Evolutionary conservation across 2,797 vertebrate species (phyloP).

Genomic region (Lagocephalus sceleratus): DNA sequence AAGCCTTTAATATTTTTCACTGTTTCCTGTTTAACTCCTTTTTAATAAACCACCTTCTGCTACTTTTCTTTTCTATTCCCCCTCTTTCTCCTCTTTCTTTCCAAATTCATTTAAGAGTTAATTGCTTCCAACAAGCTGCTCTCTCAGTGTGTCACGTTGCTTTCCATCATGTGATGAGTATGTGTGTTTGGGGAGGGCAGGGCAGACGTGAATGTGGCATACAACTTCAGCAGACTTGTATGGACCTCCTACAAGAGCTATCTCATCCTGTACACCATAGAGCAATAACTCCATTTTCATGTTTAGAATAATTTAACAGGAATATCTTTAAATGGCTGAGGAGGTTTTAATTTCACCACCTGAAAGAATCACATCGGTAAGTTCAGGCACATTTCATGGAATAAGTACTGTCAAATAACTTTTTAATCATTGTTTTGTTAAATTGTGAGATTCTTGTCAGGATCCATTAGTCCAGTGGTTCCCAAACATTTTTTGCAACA

Average conservation of each 20-base stretch:
- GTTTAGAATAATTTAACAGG: constrained; percentile 14
- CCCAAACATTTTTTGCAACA: too few species aligned
- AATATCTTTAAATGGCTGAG: constrained; percentile 72
- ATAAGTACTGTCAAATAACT: too few species aligned
- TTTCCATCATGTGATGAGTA: constrained; percentile 76
- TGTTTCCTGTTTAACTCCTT: neutral
- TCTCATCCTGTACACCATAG: constrained; percentile 24
- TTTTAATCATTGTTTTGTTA: too few species aligned
- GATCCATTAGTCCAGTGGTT: too few species aligned
- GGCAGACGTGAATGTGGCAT: too few species aligned
- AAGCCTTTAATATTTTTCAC: too few species aligned
- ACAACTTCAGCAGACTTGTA: neutral
- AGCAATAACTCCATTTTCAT: constrained; percentile 1
- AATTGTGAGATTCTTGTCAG: too few species aligned
- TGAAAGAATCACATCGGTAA: constrained; percentile 73
- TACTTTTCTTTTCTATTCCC: neutral
- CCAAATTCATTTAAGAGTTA: constrained; percentile 75
- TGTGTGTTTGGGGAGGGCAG: constrained; percentile 16
- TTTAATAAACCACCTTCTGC: neutral
- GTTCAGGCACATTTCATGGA: constrained; percentile 24
- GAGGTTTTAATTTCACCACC: constrained; percentile 69
- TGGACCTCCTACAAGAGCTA: constrained; percentile 34
- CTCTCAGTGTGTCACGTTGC: constrained; percentile 72
- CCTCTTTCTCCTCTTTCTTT: constrained; percentile 24
- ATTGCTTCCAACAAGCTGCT: constrained; percentile 75